phyloP scores from a whole-genome alignment of 2,888 invertebrate species.

The Lapara coniferarum region DNA sequence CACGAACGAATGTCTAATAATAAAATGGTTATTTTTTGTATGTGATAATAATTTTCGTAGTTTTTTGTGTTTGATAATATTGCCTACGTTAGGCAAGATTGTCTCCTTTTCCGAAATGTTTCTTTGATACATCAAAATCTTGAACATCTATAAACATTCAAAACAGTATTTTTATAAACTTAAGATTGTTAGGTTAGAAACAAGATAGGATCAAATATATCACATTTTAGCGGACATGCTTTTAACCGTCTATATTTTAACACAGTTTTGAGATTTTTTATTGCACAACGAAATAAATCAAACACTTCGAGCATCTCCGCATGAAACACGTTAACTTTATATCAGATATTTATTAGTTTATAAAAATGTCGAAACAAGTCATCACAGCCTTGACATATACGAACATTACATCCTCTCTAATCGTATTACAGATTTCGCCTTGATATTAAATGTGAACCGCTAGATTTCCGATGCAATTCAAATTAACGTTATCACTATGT shows the following conservation, averaged over 20 bases:
- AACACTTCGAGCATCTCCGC: not conserved
- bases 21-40: too few relatives aligned
- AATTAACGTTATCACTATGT: not conserved
- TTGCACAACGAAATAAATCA: not conserved
- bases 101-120: not conserved
- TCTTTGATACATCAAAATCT: too few relatives aligned
- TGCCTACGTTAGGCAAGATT: not conserved
- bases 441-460: conserved; percentile 35
- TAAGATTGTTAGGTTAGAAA: too few relatives aligned
- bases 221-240: too few relatives aligned
- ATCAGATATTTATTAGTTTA: not conserved
- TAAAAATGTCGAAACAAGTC: conserved; percentile 26
- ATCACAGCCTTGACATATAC: conserved; percentile 38
- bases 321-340: not conserved
- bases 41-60: too few relatives aligned
- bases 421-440: conserved; percentile 31
- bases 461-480: conserved; percentile 13
- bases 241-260: too few relatives aligned
- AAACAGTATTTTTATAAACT: too few relatives aligned
- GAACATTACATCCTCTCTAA: conserved; percentile 34
- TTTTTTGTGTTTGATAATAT: too few relatives aligned
- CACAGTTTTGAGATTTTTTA: too few relatives aligned
- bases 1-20: not conserved
- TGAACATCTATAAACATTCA: too few relatives aligned
- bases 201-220: too few relatives aligned